These are phyloP conservation scores for Xiphophorus couchianus DNA, from an alignment of 2,113 vertebrate genomes.

Conservation along the genomic window DNA sequence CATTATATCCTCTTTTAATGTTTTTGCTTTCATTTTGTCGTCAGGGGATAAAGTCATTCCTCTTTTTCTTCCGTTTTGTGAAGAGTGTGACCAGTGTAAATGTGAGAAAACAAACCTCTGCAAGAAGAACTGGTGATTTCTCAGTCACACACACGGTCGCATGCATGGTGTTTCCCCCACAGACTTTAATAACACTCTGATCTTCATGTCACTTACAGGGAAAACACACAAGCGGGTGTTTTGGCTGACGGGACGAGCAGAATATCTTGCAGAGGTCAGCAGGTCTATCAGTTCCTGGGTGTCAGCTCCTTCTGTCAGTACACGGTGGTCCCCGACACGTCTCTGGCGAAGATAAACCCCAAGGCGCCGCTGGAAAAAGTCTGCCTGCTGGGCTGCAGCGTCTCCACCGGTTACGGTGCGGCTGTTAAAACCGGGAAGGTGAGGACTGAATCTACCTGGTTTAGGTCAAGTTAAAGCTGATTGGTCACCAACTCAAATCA, in stretches of 20 bases:
- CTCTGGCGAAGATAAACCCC: constrained; percentile 45
- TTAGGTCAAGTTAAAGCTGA: not conserved
- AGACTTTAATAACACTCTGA: not conserved
- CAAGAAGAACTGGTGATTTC: constrained; percentile 70
- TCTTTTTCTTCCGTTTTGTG: constrained; percentile 81
- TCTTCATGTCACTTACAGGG: constrained; percentile 24
- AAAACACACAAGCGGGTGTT: constrained; percentile 38
- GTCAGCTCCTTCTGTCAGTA: constrained; percentile 63
- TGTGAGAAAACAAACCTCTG: constrained; percentile 79
- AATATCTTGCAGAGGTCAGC: constrained; percentile 54
- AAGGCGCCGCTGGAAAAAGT: constrained; percentile 60
- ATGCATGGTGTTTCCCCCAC: not conserved
- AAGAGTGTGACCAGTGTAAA: constrained; percentile 74
- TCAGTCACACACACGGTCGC: not conserved
- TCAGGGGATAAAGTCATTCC: constrained; percentile 87
- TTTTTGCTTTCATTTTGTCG: not conserved
- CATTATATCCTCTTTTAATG: not conserved
- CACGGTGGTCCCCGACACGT: constrained; percentile 58
- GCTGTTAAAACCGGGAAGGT: constrained; percentile 52
- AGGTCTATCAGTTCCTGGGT: constrained; percentile 62
- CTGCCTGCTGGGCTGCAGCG: constrained; percentile 53
- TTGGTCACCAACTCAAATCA: no score
- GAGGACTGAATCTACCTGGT: not conserved
- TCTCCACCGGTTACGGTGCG: constrained; percentile 65
- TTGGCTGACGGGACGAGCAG: constrained; percentile 66